These are phyloP conservation scores for Gandaritis pyraliata DNA, from an alignment of 2,888 invertebrate species.

Conservation along the genomic window DNA sequence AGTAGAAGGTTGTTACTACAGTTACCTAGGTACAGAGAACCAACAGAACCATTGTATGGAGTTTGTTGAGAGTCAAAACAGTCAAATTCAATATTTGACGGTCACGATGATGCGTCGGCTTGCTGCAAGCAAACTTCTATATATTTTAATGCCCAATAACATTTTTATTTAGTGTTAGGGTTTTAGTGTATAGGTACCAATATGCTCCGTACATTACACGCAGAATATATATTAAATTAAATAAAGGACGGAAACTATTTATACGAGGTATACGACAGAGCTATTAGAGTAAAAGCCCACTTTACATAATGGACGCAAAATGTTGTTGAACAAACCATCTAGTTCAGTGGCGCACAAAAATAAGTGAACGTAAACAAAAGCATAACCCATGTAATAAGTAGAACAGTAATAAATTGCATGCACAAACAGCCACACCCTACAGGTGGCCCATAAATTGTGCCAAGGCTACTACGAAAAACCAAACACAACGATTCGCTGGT, in stretches of 20 bases:
- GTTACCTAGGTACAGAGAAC: too few relatives aligned
- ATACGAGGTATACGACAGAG: conserved; percentile 6
- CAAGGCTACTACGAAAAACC: neutral
- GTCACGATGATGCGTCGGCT: too few relatives aligned
- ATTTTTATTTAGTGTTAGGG: too few relatives aligned
- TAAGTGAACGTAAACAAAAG: conserved; percentile 36
- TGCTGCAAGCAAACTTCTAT: too few relatives aligned
- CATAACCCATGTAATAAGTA: conserved; percentile 31
- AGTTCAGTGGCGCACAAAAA: conserved; percentile 34
- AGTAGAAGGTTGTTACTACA: too few relatives aligned
- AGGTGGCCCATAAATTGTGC: conserved; percentile 39
- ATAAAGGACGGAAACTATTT: neutral
- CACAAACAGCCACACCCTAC: conserved; percentile 36
- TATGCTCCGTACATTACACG: too few relatives aligned
- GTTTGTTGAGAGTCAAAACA: too few relatives aligned
- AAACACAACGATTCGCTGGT: too few relatives aligned
- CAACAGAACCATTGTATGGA: too few relatives aligned
- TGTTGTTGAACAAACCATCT: conserved; percentile 36
- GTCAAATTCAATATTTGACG: too few relatives aligned
- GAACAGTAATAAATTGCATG: conserved; percentile 38
- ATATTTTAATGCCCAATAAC: too few relatives aligned
- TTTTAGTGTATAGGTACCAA: too few relatives aligned
- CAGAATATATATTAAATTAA: neutral
- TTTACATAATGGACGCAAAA: conserved; percentile 20
- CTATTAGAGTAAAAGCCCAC: conserved; percentile 20